Evolutionary conservation across 2,888 invertebrate species (phyloP), one percentile per base, ranked within the genome.

Genomic region (Chymomyza fuscimana): DNA sequence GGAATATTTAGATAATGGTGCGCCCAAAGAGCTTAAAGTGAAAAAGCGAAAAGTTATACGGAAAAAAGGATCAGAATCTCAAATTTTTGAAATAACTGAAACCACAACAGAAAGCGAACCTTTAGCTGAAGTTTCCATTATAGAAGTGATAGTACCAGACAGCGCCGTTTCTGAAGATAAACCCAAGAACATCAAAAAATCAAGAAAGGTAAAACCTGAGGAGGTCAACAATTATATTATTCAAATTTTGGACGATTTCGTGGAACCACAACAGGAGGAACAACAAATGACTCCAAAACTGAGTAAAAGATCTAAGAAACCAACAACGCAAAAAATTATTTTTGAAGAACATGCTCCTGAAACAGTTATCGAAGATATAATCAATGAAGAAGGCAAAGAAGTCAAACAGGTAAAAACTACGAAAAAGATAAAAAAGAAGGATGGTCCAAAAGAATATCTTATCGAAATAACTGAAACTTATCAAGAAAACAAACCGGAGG

Each of bases 401-500:
- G 91, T 85, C 80, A 89, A 72, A 87, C 88, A 78, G 87, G 92
- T 78, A 81, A 92, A 77, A 54, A 89, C 87, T 25, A 89, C 79
- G 60, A 87, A 90, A 69, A 84, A 89, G 72, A 81, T 92, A 12
- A 92, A 90, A 73, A 92, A 91, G 73, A 89, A 85, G 16, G 89
- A 91, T 72, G 89, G 91, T 3, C 87, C 87, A 76, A 91, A 92
- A 71, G 90, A 92, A 72, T 91, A 92, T 78, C 72, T 90, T 4
- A 89, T 89, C 22, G 88, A 90, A 83, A 89, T 92, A 56, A 81
- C 89, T 0, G 91, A 91, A 7, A 89, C 91, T 0, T 88, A 92
- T 75, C 89, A 92, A 76, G 92, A 92, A 67, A 90, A 89, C 5
- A 88, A 91, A 25, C 84, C 87, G 3, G 89, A 92, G 87, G 92